Conservation (phyloP, 2,888 invertebrate species). For the Apomyelois bistriatella region DNA sequence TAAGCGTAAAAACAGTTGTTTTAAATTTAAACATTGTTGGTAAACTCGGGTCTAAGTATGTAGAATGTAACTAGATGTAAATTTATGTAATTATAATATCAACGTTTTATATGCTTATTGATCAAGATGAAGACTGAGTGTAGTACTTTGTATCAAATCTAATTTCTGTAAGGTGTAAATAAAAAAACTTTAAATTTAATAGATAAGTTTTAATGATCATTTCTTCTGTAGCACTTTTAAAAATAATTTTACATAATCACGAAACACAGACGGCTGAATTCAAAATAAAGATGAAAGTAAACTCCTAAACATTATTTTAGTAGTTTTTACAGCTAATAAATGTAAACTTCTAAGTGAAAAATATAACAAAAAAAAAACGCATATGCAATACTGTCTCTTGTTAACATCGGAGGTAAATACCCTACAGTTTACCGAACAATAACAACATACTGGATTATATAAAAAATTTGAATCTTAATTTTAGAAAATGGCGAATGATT, state of each 20-base stretch:
- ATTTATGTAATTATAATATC: no score
- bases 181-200: constrained; percentile 48
- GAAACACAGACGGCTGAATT: constrained; percentile 50
- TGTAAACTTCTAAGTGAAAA: constrained; percentile 59
- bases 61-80: no score
- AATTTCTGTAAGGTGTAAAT: constrained; percentile 22
- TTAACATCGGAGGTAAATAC: constrained; percentile 48
- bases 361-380: constrained; percentile 52
- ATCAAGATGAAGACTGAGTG: no score
- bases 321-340: constrained; percentile 57
- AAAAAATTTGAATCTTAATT: constrained; percentile 54
- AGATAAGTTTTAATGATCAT: constrained; percentile 77
- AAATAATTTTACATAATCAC: constrained; percentile 70
- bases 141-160: background rate
- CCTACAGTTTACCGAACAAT: constrained; percentile 54
- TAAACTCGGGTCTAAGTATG: no score
- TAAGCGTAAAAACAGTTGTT: no score
- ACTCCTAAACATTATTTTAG: constrained; percentile 51
- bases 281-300: constrained; percentile 46
- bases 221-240: constrained; percentile 69
- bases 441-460: constrained; percentile 62
- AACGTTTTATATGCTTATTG: no score
- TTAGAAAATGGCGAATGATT: constrained; percentile 48
- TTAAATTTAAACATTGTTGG: no score
- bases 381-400: constrained; percentile 54